Evolutionary conservation across 2,888 invertebrate genomes (phyloP).

Genomic region (Endomychus coccineus): DNA sequence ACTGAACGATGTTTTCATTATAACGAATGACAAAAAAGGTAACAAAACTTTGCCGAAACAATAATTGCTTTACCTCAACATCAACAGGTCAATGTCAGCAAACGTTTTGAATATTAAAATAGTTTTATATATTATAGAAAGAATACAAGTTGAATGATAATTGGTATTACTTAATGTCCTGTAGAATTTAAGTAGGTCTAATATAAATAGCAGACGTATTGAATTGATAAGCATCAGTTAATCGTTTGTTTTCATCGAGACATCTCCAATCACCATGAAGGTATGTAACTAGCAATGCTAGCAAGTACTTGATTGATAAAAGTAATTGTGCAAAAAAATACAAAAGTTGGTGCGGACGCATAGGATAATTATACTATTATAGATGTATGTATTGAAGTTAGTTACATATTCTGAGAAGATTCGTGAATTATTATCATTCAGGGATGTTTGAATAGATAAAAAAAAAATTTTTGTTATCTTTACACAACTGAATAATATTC

Average conservation of each 20-base stretch:
- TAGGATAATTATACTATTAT: constrained; percentile 30
- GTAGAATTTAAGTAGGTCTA: constrained; percentile 7
- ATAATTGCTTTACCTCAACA: too few relatives aligned
- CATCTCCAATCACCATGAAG: constrained; percentile 19
- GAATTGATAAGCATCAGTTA: constrained; percentile 20
- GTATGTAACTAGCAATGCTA: constrained; percentile 12
- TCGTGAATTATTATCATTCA: too few relatives aligned
- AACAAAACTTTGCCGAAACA: too few relatives aligned
- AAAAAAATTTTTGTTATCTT: too few relatives aligned
- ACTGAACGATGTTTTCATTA: too few relatives aligned
- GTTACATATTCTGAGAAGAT: too few relatives aligned
- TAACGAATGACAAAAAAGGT: too few relatives aligned
- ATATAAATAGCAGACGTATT: constrained; percentile 13
- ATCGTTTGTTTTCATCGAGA: constrained; percentile 7
- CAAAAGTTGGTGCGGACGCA: constrained; percentile 24
- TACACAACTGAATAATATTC: too few relatives aligned
- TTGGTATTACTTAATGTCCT: constrained; percentile 8
- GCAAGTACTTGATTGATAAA: background rate
- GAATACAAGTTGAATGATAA: constrained; percentile 12
- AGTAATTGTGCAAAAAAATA: constrained; percentile 22
- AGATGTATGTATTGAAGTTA: constrained; percentile 33
- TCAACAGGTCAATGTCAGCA: constrained; percentile 12
- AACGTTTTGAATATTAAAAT: constrained; percentile 5
- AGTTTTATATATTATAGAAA: too few relatives aligned
- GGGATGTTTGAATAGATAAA: too few relatives aligned